phyloP scores from a whole-genome alignment of 1,140 invertebrate genomes.

The Ostrea edulis region DNA sequence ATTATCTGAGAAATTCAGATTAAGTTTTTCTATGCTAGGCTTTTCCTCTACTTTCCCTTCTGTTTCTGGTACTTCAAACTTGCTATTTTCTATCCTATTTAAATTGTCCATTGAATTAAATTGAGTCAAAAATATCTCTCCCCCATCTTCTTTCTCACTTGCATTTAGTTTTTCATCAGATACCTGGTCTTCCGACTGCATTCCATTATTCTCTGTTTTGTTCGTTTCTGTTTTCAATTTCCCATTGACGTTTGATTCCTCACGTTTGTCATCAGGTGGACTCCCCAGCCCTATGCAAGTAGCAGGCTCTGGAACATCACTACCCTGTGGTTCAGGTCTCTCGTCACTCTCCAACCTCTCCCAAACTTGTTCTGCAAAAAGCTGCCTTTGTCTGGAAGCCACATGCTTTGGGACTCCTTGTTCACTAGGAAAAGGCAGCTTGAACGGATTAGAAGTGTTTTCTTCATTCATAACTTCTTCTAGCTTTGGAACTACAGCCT shows the following conservation, averaged over 20 bases:
- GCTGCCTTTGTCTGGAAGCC: conserved; percentile 60
- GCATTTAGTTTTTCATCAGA: neutral
- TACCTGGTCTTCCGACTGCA: neutral
- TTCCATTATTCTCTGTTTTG: conserved; percentile 1
- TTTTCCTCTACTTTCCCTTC: neutral
- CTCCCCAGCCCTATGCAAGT: conserved; percentile 40
- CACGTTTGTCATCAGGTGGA: conserved; percentile 16
- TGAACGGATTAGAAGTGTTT: conserved; percentile 63
- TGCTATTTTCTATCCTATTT: conserved; percentile 24
- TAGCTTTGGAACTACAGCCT: conserved; percentile 58
- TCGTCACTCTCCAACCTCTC: conserved; percentile 58
- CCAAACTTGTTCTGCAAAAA: conserved; percentile 63
- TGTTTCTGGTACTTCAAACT: conserved; percentile 16
- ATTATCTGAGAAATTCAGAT: conserved; percentile 61
- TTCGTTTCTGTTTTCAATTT: conserved; percentile 40
- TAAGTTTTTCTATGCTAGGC: conserved; percentile 8
- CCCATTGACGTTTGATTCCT: conserved; percentile 1
- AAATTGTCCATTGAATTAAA: conserved; percentile 40
- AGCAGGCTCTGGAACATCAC: conserved; percentile 40
- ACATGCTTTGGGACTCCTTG: conserved; percentile 66
- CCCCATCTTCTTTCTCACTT: neutral
- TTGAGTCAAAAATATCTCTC: conserved; percentile 39
- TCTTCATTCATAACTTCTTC: conserved; percentile 60
- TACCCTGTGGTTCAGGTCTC: conserved; percentile 53
- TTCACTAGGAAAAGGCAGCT: conserved; percentile 67